Conservation (phyloP, 2,797 vertebrate species). For the Oreochromis grahami region DNA sequence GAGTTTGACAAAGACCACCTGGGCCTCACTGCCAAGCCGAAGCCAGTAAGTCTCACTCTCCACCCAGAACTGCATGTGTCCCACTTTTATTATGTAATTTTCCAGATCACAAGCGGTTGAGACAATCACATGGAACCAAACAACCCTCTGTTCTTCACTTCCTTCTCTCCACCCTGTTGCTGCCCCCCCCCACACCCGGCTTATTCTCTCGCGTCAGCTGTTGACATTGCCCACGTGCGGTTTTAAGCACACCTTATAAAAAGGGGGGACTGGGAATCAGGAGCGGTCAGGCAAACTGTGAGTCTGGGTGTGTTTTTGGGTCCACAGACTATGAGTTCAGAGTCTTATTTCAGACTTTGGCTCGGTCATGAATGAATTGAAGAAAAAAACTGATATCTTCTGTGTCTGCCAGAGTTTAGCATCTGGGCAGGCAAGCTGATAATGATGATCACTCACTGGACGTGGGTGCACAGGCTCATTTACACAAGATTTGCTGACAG, state of each 20-base stretch:
- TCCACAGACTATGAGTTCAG: neutral
- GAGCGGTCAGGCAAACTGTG: neutral
- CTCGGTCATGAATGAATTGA: neutral
- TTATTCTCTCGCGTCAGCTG: neutral
- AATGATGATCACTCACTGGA: neutral
- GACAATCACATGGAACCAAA: neutral
- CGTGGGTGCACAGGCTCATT: neutral
- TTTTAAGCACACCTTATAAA: neutral
- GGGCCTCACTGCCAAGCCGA: constrained; percentile 82
- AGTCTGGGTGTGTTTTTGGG: neutral
- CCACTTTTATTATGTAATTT: neutral
- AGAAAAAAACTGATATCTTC: neutral
- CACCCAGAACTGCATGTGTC: neutral
- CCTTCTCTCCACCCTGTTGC: neutral
- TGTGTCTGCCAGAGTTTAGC: neutral
- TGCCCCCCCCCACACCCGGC: neutral
- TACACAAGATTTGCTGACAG: neutral
- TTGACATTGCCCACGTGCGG: constrained; percentile 40
- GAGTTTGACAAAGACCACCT: constrained; percentile 66
- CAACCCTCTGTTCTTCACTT: neutral
- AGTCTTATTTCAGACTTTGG: neutral
- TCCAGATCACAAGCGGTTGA: neutral
- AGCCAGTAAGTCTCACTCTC: constrained; percentile 79
- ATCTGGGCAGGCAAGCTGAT: neutral
- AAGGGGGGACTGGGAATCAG: neutral